Conservation (phyloP, 64 coral and sea anemone genomes). For the Exaiptasia diaphana region DNA sequence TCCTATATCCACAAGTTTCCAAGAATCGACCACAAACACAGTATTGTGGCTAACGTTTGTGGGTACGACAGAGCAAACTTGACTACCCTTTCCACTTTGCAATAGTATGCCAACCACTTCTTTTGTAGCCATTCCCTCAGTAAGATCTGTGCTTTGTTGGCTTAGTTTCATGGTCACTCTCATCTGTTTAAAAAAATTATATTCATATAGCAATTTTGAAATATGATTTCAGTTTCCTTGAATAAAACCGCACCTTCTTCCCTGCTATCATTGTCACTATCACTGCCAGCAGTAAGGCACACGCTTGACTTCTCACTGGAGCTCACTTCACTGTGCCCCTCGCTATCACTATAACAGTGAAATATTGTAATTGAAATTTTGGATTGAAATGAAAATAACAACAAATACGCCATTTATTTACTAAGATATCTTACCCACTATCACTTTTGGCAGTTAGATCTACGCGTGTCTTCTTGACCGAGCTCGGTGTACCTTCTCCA, state of each 20-base stretch:
- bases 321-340: neutral
- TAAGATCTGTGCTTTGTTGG: neutral
- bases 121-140: neutral
- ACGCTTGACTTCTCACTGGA: neutral
- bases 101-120: neutral
- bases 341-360: neutral
- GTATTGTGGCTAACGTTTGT: constrained; percentile 5
- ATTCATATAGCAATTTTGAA: neutral
- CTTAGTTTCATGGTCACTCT: neutral
- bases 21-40: constrained; percentile 1
- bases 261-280: neutral
- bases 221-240: neutral
- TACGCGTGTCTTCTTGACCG: neutral
- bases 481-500: neutral
- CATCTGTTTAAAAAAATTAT: neutral
- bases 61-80: neutral
- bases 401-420: neutral
- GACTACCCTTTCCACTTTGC: neutral
- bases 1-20: neutral
- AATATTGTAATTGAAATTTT: neutral
- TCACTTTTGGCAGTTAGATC: neutral
- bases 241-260: neutral
- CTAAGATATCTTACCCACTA: neutral
- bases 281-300: no score
- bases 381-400: neutral